These are phyloP conservation scores for Gephyroberyx darwinii DNA, from an alignment of 2,797 vertebrate genomes.

Conservation along the genomic window DNA sequence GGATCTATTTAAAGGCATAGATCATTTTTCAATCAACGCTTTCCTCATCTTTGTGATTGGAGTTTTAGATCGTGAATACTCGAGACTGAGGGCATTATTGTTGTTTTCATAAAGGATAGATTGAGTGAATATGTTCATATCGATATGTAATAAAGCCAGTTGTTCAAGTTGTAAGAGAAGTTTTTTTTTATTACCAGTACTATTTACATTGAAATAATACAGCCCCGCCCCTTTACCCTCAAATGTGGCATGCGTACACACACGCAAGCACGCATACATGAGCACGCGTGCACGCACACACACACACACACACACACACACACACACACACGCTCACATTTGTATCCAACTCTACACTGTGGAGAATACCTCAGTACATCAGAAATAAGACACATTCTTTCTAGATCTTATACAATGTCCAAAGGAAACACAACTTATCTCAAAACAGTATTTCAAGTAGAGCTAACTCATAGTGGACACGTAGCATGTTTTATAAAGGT, in stretches of 20 bases:
- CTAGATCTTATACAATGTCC: slow-evolving; percentile 57
- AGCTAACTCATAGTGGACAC: slow-evolving; percentile 28
- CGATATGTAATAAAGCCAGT: slow-evolving; percentile 18
- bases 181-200: slow-evolving; percentile 83
- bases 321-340: slow-evolving; percentile 21
- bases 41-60: no score
- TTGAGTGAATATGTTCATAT: neutral
- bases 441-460: slow-evolving; percentile 47
- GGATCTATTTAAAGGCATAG: slow-evolving; percentile 3
- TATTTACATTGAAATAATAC: slow-evolving; percentile 87
- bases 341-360: slow-evolving; percentile 42
- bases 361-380: slow-evolving; percentile 60
- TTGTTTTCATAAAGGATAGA: neutral
- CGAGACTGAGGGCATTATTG: no score
- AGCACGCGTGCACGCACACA: neutral
- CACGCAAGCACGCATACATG: neutral
- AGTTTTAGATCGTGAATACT: neutral
- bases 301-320: neutral
- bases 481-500: slow-evolving; percentile 24
- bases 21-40: neutral
- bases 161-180: slow-evolving; percentile 80
- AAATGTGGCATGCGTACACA: slow-evolving; percentile 18
- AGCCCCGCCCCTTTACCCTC: slow-evolving; percentile 48
- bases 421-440: slow-evolving; percentile 55
- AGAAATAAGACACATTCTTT: slow-evolving; percentile 66